phyloP scores from a whole-genome alignment of 2,113 vertebrate species.

The Apaloderma vittatum region DNA sequence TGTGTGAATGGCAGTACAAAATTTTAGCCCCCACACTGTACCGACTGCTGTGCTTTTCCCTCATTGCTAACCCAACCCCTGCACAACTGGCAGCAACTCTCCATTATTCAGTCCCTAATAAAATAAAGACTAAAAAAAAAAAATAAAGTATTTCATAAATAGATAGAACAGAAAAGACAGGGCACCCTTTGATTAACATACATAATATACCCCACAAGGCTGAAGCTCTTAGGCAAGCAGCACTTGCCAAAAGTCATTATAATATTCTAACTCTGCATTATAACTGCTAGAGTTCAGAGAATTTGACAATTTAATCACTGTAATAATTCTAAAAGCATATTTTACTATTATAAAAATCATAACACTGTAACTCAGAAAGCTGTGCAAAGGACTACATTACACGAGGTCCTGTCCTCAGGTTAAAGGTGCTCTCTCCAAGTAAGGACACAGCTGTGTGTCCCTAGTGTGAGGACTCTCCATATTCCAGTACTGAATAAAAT shows the following conservation, averaged over 20 bases:
- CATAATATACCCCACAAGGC: neutral
- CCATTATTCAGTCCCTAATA: neutral
- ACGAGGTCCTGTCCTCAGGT: neutral
- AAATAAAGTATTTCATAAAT: neutral
- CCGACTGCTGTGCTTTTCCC: neutral
- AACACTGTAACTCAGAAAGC: neutral
- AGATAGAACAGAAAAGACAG: neutral
- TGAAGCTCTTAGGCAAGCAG: slow-evolving; percentile 17
- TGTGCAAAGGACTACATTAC: neutral
- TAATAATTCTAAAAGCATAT: slow-evolving; percentile 35
- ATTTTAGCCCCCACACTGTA: neutral
- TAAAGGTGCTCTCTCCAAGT: neutral
- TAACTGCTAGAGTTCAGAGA: slow-evolving; percentile 45
- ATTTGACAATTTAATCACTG: slow-evolving; percentile 54
- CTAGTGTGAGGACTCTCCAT: neutral
- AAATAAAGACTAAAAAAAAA: neutral
- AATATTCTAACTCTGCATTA: neutral
- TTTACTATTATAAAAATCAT: neutral
- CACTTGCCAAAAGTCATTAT: neutral
- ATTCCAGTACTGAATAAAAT: neutral
- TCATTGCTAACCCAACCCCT: neutral
- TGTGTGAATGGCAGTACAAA: neutral
- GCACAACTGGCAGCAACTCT: neutral
- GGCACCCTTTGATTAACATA: slow-evolving; percentile 40
- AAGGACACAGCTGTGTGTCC: neutral